Evolutionary conservation across 2,888 invertebrate genomes (phyloP).

Genomic region (Yponomeuta cagnagella): DNA sequence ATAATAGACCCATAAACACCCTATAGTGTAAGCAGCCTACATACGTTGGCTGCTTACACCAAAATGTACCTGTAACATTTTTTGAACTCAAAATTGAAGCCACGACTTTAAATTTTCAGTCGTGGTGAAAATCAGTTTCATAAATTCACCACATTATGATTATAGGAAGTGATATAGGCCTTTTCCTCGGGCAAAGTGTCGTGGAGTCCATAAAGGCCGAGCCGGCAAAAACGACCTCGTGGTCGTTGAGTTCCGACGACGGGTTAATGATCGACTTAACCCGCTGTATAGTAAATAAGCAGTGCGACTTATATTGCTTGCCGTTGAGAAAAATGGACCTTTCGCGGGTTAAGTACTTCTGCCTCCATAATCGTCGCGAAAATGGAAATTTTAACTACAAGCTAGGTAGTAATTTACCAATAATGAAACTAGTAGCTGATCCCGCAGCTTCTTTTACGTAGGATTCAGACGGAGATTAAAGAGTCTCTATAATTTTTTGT

Average conservation of each 20-base stretch:
- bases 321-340: conserved; percentile 1
- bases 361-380: background rate
- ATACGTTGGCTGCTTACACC: no score
- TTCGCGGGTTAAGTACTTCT: conserved; percentile 4
- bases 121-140: background rate
- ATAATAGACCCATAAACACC: no score
- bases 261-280: conserved; percentile 35
- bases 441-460: no score
- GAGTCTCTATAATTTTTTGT: no score
- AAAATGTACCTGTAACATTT: no score
- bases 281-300: conserved; percentile 32
- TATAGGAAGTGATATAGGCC: background rate
- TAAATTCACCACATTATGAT: background rate
- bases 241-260: conserved; percentile 20
- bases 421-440: background rate
- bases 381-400: background rate
- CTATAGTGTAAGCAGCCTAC: no score
- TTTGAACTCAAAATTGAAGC: no score
- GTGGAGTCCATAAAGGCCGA: conserved; percentile 3
- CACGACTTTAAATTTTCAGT: no score
- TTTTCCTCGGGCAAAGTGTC: background rate
- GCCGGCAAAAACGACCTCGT: conserved; percentile 8
- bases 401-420: background rate
- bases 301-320: conserved; percentile 13
- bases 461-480: no score